Evolutionary conservation across 2,888 invertebrate species (phyloP).

Genomic region (Xestia sexstrigata): DNA sequence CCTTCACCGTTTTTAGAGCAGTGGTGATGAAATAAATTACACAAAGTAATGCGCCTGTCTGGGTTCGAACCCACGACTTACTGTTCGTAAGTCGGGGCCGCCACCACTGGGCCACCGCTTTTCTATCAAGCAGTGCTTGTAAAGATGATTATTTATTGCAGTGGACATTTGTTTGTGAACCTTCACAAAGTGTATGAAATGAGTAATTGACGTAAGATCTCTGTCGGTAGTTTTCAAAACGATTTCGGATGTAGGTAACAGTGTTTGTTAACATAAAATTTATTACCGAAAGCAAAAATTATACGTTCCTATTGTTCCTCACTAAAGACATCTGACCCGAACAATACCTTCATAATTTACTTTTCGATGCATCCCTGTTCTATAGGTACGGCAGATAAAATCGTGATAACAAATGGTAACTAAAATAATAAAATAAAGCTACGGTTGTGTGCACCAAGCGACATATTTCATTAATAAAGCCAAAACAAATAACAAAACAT

Average conservation of each 20-base stretch:
- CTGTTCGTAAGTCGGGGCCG: no score
- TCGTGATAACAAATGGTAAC: constrained; percentile 91
- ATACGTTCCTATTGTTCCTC: constrained; percentile 87
- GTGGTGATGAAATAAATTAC: no score
- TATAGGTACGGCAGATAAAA: constrained; percentile 85
- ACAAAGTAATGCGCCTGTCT: no score
- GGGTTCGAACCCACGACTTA: no score
- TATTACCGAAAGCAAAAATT: constrained; percentile 86
- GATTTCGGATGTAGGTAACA: constrained; percentile 63
- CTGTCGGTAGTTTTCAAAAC: constrained; percentile 66
- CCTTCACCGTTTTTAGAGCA: no score
- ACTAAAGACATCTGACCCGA: constrained; percentile 84
- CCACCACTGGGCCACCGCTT: no score
- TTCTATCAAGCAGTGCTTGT: neutral
- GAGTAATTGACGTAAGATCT: constrained; percentile 10
- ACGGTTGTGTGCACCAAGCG: constrained; percentile 84
- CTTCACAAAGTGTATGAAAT: neutral
- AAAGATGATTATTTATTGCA: no score
- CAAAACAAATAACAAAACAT: constrained; percentile 87
- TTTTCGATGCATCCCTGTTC: constrained; percentile 88
- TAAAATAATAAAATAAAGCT: constrained; percentile 90
- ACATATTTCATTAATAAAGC: constrained; percentile 91
- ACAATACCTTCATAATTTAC: constrained; percentile 90
- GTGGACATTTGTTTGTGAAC: neutral
- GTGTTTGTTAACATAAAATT: constrained; percentile 86